phyloP scores from a whole-genome alignment of 2,888 invertebrate species.

The Yponomeuta sedellus region DNA sequence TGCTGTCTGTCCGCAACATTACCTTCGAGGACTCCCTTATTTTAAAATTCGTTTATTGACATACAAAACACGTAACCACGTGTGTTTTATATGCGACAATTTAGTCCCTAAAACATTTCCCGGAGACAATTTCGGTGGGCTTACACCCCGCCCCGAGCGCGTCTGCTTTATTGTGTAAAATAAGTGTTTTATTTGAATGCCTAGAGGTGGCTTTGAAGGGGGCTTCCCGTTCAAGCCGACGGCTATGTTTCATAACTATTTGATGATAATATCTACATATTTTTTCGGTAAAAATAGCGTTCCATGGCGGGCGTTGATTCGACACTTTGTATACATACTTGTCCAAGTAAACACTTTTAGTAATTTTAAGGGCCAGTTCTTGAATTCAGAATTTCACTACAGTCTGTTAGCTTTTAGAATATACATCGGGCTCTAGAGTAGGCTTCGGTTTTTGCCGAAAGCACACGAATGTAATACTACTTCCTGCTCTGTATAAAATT shows the following conservation, averaged over 20 bases:
- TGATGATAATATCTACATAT: too few relatives aligned
- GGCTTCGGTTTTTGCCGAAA: too few relatives aligned
- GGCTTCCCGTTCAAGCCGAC: background rate
- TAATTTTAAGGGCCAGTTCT: too few relatives aligned
- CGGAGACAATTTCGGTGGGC: conserved; percentile 48
- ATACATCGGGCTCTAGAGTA: too few relatives aligned
- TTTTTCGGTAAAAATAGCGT: too few relatives aligned
- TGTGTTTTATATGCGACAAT: conserved; percentile 53
- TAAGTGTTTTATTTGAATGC: conserved; percentile 18
- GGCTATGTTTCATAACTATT: background rate
- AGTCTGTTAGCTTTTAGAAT: too few relatives aligned
- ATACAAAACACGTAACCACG: conserved; percentile 47
- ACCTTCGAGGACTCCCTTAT: conserved; percentile 41
- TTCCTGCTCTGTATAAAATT: too few relatives aligned
- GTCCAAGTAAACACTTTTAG: too few relatives aligned
- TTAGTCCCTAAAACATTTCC: conserved; percentile 46
- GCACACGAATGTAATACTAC: too few relatives aligned
- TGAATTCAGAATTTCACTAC: too few relatives aligned
- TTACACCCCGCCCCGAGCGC: conserved; percentile 47
- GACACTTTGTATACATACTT: too few relatives aligned
- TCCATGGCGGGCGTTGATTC: too few relatives aligned
- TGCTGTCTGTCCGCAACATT: conserved; percentile 29
- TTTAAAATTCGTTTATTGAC: conserved; percentile 49
- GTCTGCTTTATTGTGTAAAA: conserved; percentile 29
- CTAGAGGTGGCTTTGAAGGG: conserved; percentile 2